Base-by-base conservation (phyloP, 2,888 invertebrate genomes). In the Epistrophella euchroma region DNA sequence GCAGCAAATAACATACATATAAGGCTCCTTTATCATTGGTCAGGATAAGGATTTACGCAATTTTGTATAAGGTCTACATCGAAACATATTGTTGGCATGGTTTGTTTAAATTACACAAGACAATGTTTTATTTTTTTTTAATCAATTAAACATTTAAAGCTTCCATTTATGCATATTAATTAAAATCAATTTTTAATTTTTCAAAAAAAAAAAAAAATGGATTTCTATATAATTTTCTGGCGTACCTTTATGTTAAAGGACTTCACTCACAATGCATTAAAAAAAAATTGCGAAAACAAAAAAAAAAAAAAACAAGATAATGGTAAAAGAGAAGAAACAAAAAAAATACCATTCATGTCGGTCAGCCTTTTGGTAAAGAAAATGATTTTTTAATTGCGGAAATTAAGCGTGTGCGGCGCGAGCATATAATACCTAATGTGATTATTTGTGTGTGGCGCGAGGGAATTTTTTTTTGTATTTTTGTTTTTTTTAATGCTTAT, bases 361-460 rank as follows among this genome's bases (percentile, higher is more conserved):
- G 52, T 13, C 40, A 64, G 52, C 64, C 73, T 86, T 84, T 87
- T 80, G 74, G 72, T 76, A 64, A 75, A 74, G 89, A 90, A 91
- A 91, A 91, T 90, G 91, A 89, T 91, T 91, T 91, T 91, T 91
- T 92, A 91, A 92, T 92, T 91, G 91, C 91, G 90, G 91, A 91
- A 91, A 91, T 91, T 91, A 91, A 89, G 74, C 86, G 85, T 86
- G 79, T 88, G 87, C 82, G 87, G 78, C 78, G 75, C 82, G 74
- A 74, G 75, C 77, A 82, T 68, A 75, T 68, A 75, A 66, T 58
- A 55, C 68, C 68, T 80, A 72, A 88, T 88, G 82, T 79, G 82
- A 82, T 77, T 86, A 77, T 74, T 66, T 81, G 87, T 84, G 79
- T 83, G 85, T 83, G 83, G 88, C 87, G 77, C 83, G 80, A 83